These are phyloP conservation scores for Redunca redunca DNA, from an alignment of 2,113 vertebrate genomes.

Conservation along the genomic window DNA sequence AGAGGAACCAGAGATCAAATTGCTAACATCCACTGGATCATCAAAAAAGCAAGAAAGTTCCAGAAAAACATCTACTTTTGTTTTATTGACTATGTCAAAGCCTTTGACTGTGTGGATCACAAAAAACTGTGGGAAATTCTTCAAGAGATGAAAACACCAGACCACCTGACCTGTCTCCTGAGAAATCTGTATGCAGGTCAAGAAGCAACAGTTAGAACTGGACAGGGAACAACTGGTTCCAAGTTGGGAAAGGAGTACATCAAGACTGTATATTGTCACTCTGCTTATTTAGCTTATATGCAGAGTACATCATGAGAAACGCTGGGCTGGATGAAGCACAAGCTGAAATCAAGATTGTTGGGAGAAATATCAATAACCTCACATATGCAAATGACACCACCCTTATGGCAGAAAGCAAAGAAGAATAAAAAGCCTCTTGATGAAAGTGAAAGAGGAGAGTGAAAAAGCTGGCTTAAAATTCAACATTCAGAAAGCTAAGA, in stretches of 20 bases:
- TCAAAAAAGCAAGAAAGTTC: background rate
- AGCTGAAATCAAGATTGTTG: rapidly evolving
- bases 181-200: background rate
- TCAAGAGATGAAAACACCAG: background rate
- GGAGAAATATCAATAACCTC: background rate
- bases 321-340: background rate
- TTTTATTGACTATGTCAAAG: background rate
- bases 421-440: background rate
- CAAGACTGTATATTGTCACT: background rate
- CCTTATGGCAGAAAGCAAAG: background rate
- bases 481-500: background rate
- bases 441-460: background rate
- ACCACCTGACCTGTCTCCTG: background rate
- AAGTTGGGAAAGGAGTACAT: background rate
- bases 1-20: background rate
- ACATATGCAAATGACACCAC: background rate
- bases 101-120: background rate
- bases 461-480: background rate
- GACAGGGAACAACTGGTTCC: background rate
- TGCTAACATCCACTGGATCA: background rate
- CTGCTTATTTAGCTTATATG: background rate
- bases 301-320: background rate
- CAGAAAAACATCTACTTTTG: background rate
- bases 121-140: background rate
- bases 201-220: background rate